These are phyloP conservation scores for Hyles vespertilio DNA, from an alignment of 1,140 invertebrate species.

Conservation along the genomic window DNA sequence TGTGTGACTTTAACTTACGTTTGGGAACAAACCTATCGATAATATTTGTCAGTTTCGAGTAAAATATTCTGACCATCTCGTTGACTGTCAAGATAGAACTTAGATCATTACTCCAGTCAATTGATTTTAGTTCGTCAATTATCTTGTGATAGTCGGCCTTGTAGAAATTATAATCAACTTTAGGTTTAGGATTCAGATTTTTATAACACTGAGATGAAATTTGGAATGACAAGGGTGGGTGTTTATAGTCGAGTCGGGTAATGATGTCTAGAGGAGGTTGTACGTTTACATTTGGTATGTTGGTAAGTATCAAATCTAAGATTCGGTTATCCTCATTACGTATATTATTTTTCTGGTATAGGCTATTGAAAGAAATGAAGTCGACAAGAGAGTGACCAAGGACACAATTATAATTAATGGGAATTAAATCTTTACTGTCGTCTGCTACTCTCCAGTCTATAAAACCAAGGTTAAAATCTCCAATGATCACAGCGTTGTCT, in stretches of 20 bases:
- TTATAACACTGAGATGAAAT: too few relatives aligned
- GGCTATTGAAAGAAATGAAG: constrained; percentile 21
- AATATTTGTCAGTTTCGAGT: too few relatives aligned
- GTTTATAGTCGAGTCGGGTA: not conserved
- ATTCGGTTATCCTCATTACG: constrained; percentile 9
- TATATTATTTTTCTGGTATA: constrained; percentile 23
- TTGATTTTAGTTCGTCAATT: not conserved
- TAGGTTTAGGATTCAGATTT: not conserved
- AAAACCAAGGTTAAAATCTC: constrained; percentile 16
- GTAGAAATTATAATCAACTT: not conserved
- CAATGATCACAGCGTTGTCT: constrained; percentile 2
- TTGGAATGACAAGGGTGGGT: not conserved
- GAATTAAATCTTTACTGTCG: not conserved
- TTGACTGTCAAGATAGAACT: not conserved
- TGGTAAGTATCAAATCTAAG: constrained; percentile 16
- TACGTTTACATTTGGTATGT: not conserved
- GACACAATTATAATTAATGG: constrained; percentile 1
- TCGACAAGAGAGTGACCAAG: constrained; percentile 14
- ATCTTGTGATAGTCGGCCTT: not conserved
- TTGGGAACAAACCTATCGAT: too few relatives aligned
- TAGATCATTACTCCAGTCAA: not conserved
- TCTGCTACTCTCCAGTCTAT: constrained; percentile 6
- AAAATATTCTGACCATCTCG: not conserved
- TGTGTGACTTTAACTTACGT: too few relatives aligned
- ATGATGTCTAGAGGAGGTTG: not conserved